These are phyloP conservation scores for Adrianichthys oophorus DNA, from an alignment of 2,797 vertebrate genomes.

Conservation along the genomic window DNA sequence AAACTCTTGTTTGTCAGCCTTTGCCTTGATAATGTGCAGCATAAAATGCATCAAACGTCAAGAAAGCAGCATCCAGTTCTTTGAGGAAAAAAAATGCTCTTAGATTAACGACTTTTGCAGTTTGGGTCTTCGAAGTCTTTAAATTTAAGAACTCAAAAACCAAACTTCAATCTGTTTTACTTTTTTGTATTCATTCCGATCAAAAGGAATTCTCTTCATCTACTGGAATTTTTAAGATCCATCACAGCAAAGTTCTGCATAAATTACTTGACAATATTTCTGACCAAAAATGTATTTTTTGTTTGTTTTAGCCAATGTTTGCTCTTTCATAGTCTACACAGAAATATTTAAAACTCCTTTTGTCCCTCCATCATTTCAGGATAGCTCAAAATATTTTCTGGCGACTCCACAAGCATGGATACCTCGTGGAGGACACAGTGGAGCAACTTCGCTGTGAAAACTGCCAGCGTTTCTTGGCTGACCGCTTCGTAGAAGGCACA, in stretches of 20 bases:
- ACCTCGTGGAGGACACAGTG: constrained; percentile 85
- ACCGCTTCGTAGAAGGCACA: constrained; percentile 93
- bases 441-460: constrained; percentile 90
- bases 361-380: constrained; percentile 58
- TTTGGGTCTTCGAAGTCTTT: constrained; percentile 15
- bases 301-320: neutral
- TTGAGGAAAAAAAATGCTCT: constrained; percentile 33
- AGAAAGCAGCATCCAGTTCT: constrained; percentile 16
- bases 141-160: constrained; percentile 22
- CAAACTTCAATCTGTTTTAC: constrained; percentile 11
- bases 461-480: constrained; percentile 90
- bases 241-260: neutral
- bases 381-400: constrained; percentile 95
- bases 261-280: too few species aligned
- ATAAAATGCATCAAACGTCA: constrained; percentile 43
- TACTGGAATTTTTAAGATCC: neutral
- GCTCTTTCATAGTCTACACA: rapidly evolving
- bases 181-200: neutral
- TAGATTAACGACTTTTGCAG: constrained; percentile 31
- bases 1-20: constrained; percentile 28
- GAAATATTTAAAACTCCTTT: neutral
- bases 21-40: constrained; percentile 36
- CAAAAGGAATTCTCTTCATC: neutral
- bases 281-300: too few species aligned
- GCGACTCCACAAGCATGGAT: constrained; percentile 79